Base-by-base conservation (phyloP, 2,888 invertebrate species). In the Caenorhabditis sulstoni region DNA sequence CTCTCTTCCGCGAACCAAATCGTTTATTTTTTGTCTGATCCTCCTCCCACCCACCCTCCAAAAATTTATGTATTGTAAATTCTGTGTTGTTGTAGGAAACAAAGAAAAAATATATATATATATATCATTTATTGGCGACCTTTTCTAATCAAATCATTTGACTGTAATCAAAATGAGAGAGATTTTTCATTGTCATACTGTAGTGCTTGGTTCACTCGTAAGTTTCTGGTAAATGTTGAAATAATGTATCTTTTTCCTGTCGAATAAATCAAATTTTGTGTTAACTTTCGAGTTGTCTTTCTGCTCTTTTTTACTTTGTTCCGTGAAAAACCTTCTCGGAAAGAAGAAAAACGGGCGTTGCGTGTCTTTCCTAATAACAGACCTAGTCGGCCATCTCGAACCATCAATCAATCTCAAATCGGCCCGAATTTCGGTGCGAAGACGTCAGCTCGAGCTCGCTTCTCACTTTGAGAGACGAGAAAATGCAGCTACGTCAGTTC, bases 361-460 rank as follows among this genome's bases (percentile, higher is more conserved):
- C 53, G 58, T 44, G 16, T 44, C 45, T 12, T 20, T 47, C 20
- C 23, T 45, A 65, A 65, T 55, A 52, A 29, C 44, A 23, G 53
- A 16, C 11, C 18, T 35, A n/a, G n/a, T n/a, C n/a, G n/a, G 18
- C 47, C 35, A 47, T 18, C 14, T 12, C 7, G 23, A 58, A 67
- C 50, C 67, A 58, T 67, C 67, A 50, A 49, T 50, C 57, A 66
- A 57, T 45, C 29, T 18, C 29, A 37, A 39, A 16, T 57, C 49
- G 12, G 41, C 47, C 49, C 22, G 49, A 47, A 45, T 66, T n/a
- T 55, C 29, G 29, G 23, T 3, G 23, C 53, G 53, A 53, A 67
- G 37, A 58, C 67, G 67, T 67, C 67, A 67, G n/a, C 47, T 29
- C 29, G 49, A 67, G 68, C 59, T 52, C 52, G 52, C 57, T 41